Conservation (phyloP, 1,140 invertebrate species). For the Aphis gossypii region DNA sequence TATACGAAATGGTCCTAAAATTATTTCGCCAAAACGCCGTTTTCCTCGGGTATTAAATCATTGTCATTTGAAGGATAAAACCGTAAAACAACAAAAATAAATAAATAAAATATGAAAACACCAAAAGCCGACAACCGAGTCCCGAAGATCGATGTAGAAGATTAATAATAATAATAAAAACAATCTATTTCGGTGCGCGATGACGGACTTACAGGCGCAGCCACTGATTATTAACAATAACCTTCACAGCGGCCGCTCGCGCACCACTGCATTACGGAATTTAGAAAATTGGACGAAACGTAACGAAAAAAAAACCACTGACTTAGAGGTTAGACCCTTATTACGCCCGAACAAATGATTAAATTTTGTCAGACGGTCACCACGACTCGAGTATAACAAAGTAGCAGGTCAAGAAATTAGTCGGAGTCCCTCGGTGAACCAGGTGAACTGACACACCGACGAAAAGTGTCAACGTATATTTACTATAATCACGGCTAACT, state of each 20-base stretch:
- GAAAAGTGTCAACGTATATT: background rate
- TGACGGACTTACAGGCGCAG: background rate
- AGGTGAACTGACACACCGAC: background rate
- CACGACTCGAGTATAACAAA: background rate
- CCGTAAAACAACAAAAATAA: background rate
- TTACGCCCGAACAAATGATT: background rate
- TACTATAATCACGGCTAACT: background rate
- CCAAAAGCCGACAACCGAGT: background rate
- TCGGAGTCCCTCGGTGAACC: background rate
- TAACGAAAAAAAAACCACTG: background rate
- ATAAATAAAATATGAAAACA: background rate
- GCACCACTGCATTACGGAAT: background rate
- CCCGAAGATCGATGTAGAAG: background rate
- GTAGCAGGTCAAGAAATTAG: background rate
- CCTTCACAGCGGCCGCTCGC: background rate
- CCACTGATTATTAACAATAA: background rate
- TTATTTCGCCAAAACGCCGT: background rate
- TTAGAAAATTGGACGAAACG: background rate
- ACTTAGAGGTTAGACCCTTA: fast-evolving
- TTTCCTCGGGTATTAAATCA: background rate
- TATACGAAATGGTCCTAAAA: background rate
- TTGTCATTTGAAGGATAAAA: background rate
- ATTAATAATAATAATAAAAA: background rate
- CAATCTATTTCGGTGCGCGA: background rate
- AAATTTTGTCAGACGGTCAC: background rate